Evolutionary conservation across 2,113 vertebrate species (phyloP).

Genomic region (Himantopus leucocephalus): DNA sequence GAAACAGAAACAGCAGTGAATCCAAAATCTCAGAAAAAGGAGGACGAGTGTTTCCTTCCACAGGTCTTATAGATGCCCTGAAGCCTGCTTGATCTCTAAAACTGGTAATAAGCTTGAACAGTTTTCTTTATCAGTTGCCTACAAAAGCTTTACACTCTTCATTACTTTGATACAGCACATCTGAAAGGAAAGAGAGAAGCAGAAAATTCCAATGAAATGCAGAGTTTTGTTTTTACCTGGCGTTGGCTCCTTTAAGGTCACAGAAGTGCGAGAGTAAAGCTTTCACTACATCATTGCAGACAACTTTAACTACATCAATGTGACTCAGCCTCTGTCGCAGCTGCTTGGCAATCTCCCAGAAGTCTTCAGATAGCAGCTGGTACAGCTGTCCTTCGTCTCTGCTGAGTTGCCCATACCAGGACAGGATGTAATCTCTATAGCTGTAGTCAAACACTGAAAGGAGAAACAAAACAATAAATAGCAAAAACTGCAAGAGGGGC

Average conservation of each 20-base stretch:
- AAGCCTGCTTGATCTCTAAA: neutral
- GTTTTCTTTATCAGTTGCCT: neutral
- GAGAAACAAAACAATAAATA: conserved; percentile 35
- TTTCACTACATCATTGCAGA: conserved; percentile 90
- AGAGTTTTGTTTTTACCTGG: conserved; percentile 79
- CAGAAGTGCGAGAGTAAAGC: conserved; percentile 92
- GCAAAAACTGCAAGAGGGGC: neutral
- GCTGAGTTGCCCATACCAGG: conserved; percentile 92
- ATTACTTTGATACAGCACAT: neutral
- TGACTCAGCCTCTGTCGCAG: conserved; percentile 85
- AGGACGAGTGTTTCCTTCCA: neutral
- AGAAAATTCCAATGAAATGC: neutral
- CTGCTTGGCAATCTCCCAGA: conserved; percentile 91
- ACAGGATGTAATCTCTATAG: conserved; percentile 94
- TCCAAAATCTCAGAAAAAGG: neutral
- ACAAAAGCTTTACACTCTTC: neutral
- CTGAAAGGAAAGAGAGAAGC: neutral
- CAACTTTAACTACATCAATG: conserved; percentile 90
- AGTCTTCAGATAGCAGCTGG: conserved; percentile 93
- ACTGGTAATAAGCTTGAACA: neutral
- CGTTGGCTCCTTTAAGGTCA: conserved; percentile 91
- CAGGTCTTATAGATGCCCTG: neutral
- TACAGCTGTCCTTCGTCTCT: conserved; percentile 91
- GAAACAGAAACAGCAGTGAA: neutral
- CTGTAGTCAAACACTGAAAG: conserved; percentile 92